phyloP scores from a whole-genome alignment of 2,797 vertebrate genomes.

The Hypotaenidia philippensis region DNA sequence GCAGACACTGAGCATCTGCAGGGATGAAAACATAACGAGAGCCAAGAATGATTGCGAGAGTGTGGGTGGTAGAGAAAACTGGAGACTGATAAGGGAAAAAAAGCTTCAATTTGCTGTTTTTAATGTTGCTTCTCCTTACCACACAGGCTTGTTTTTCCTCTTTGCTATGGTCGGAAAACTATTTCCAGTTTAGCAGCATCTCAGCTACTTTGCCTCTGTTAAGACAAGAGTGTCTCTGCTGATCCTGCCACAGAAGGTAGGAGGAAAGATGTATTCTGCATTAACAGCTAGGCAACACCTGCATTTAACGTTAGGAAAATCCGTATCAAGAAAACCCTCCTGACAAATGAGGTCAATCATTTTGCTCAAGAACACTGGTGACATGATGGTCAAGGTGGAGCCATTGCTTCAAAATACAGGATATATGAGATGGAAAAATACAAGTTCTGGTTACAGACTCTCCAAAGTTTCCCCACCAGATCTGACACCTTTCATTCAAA shows the following conservation, averaged over 20 bases:
- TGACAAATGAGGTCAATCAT: not conserved
- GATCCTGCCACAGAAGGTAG: not conserved
- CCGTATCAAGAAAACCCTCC: not conserved
- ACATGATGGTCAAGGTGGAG: not conserved
- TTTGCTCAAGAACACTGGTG: not conserved
- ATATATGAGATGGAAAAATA: not conserved
- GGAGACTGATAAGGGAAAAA: not conserved
- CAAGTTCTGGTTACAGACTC: not conserved
- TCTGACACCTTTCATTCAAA: not conserved
- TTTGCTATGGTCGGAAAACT: not conserved
- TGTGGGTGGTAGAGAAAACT: conserved; percentile 2
- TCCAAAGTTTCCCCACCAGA: not conserved
- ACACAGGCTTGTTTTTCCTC: not conserved
- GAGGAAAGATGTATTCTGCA: not conserved
- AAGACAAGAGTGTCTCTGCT: not conserved
- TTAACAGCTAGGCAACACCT: not conserved
- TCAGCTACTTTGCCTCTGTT: not conserved
- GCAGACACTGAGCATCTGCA: not conserved
- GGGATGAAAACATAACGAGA: conserved; percentile 10
- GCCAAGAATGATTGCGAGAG: not conserved
- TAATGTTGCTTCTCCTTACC: not conserved
- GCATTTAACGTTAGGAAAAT: not conserved
- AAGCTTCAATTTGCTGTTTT: no score
- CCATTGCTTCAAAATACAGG: not conserved
- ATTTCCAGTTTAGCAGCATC: not conserved